Conservation (phyloP, 2,888 invertebrate genomes). For the Drosophila birchii region DNA sequence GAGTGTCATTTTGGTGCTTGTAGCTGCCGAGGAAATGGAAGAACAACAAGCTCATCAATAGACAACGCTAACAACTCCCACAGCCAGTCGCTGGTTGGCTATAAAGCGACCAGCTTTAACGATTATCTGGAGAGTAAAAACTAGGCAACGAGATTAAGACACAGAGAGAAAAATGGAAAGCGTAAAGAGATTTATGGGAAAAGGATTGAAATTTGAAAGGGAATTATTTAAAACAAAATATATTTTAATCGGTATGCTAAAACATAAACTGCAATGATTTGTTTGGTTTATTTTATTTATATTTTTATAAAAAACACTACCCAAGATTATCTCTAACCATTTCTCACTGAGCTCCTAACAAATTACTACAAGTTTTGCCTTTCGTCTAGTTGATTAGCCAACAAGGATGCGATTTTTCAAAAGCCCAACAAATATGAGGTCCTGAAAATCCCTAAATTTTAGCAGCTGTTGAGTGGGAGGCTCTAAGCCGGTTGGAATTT, state of each 20-base stretch:
- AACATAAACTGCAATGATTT: no score
- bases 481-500: constrained; percentile 19
- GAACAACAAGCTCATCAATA: constrained; percentile 76
- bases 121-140: constrained; percentile 26
- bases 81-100: constrained; percentile 25
- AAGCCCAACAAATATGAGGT: constrained; percentile 20
- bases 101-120: constrained; percentile 53
- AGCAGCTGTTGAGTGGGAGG: constrained; percentile 31
- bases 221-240: no score
- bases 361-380: constrained; percentile 12
- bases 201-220: neutral
- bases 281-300: no score
- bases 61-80: constrained; percentile 36
- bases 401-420: constrained; percentile 14
- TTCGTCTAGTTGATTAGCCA: constrained; percentile 15
- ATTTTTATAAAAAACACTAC: neutral
- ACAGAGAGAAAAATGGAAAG: neutral
- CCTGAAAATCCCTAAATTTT: constrained; percentile 25
- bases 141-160: constrained; percentile 1
- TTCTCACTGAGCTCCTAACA: constrained; percentile 1
- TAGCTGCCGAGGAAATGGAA: constrained; percentile 62
- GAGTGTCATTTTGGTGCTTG: constrained; percentile 57
- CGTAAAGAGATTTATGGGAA: neutral
- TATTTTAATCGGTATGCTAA: no score
- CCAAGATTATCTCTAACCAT: neutral